Base-by-base conservation (phyloP, 2,113 vertebrate genomes). In the Caloenas nicobarica region DNA sequence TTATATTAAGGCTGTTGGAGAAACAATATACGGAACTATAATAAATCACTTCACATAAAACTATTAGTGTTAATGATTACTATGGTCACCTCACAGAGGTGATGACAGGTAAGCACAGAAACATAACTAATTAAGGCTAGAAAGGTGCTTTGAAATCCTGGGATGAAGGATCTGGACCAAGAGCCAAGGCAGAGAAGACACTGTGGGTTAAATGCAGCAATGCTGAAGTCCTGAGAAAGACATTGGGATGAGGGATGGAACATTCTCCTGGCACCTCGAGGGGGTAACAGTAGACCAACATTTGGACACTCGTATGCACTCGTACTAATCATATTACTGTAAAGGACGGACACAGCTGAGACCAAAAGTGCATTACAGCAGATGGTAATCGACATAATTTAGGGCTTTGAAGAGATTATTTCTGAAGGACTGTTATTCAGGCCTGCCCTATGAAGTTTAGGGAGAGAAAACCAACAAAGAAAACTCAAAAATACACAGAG, bases 371-470 rank as follows among this genome's bases (percentile, higher is more conserved):
- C 95, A 96, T 94, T 96, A 91, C 53, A 94, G 88, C 96, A 96
- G 95, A 97, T 97, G 96, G 96, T 88, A 95, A 91, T 96, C 61
- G 5, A 96, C 57, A 72, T 96, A 97, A 97, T 96, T 97, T 87
- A 96, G 93, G 62, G 34, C 88, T 89, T 96, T 96, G 96, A 95
- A 95, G 93, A 95, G 95, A 96, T 97, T 97, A 96, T 94, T 94
- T 94, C 83, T 97, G 93, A 97, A 97, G 93, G 96, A 96, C 92
- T 96, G 81, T 97, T 95, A 93, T 95, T 95, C 76, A 96, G 83
- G 31, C 48, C 87, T 97, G 92, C 73, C 73, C 86, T 84, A 77
- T 40, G 74, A 38, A 95, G 48, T 89, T 92, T 68, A 95, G 42
- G 70, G 92, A 91, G 72, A 77, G 74, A 95, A 93, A 88, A 86